Evolutionary conservation across 2,797 vertebrate species (phyloP).

Genomic region (Ctenochaetus hawaiiensis): DNA sequence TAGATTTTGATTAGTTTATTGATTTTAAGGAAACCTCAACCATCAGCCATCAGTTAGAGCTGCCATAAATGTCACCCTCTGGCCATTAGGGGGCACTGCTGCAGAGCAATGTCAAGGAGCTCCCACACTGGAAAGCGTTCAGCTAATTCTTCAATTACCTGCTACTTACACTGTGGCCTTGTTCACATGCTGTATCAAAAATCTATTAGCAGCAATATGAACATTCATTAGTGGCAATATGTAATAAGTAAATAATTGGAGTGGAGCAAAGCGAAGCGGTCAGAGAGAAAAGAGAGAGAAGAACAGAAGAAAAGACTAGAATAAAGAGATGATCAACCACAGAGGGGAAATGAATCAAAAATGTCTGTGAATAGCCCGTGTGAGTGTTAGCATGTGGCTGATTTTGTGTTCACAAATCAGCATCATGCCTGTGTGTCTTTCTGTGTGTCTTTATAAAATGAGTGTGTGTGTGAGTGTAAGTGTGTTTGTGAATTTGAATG

Average conservation of each 20-base stretch:
- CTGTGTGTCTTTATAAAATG: too few relatives aligned
- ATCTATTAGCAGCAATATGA: slow-evolving; percentile 59
- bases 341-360: slow-evolving; percentile 1
- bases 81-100: slow-evolving; percentile 66
- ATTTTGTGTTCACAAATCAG: not conserved
- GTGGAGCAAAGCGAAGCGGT: not conserved
- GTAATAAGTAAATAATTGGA: slow-evolving; percentile 37
- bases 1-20: slow-evolving; percentile 40
- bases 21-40: slow-evolving; percentile 20
- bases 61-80: not conserved
- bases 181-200: slow-evolving; percentile 63
- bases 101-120: slow-evolving; percentile 48
- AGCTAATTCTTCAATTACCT: slow-evolving; percentile 74
- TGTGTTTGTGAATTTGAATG: slow-evolving; percentile 31
- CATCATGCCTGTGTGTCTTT: not conserved
- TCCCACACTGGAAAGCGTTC: slow-evolving; percentile 24
- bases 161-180: slow-evolving; percentile 61
- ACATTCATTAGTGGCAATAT: slow-evolving; percentile 47
- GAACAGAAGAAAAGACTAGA: not conserved
- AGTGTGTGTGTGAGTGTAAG: not conserved
- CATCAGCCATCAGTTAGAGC: not conserved
- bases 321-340: not conserved
- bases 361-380: not conserved
- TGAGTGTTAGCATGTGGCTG: slow-evolving; percentile 19
- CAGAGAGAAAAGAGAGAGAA: not conserved